Evolutionary conservation across 2,113 vertebrate species (phyloP), one percentile per base, ranked within the genome.

Genomic region (Zonotrichia leucophrys): DNA sequence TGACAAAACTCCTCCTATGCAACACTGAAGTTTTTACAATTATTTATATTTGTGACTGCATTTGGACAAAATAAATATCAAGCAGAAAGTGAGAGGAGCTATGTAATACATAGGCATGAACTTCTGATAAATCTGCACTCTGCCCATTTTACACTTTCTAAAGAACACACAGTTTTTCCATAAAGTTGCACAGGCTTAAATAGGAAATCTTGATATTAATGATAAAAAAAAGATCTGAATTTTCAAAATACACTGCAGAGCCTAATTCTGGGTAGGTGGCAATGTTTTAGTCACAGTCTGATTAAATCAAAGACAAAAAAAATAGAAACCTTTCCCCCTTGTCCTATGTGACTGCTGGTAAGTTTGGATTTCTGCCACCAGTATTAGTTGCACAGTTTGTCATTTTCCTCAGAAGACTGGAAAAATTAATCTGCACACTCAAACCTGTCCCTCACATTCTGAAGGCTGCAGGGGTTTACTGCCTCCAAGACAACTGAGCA

Each of bases 401-500:
- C 4, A 46, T 58, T 64, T 76, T 64, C 72, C 11, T 58, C 83
- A 69, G 37, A 89, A 80, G 68, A 73, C 27, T 58, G 68, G n/a
- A 81, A 86, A 94, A 90, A 87, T 3, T 19, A 15, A 47, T 30
- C 76, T 58, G 30, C 50, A 15, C 42, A 74, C 39, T 18, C 1
- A 4, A 72, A 41, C 18, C 28, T 22, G 59, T 33, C 21, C 39
- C 68, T 86, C 12, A 50, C 25, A 78, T 46, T 13, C 44, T 56
- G 53, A 72, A 1, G 0, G 49, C 15, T 2, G 2, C n/a, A 33
- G 31, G 15, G 27, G 9, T 56, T 86, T 90, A 60, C 21, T 31
- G 63, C 68, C 63, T 41, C 63, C 0, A 2, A 84, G 55, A 70
- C 52, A 87, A 83, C 22, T n/a, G 37, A 89, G 50, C 0, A 0